phyloP scores from a whole-genome alignment of 1,140 invertebrate genomes.

The Temnothorax curvispinosus region DNA sequence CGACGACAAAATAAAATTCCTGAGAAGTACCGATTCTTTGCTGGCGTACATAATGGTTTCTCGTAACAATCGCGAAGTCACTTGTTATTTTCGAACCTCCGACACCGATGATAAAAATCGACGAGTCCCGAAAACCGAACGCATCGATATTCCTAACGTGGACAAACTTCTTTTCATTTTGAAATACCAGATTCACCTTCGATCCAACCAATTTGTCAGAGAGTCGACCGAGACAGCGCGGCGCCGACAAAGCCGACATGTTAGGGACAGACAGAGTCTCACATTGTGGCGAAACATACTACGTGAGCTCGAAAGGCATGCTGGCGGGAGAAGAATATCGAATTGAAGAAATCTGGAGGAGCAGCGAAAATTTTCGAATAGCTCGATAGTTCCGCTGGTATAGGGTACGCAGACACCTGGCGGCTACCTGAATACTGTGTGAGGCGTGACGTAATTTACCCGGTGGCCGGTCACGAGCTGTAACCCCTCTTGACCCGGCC shows the following conservation, averaged over 20 bases:
- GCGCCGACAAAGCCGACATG: slow-evolving; percentile 69
- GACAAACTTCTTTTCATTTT: slow-evolving; percentile 70
- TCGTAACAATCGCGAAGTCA: background rate
- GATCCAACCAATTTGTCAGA: slow-evolving; percentile 75
- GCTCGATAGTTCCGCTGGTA: slow-evolving; percentile 54
- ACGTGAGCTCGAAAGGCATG: slow-evolving; percentile 18
- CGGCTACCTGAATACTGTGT: slow-evolving; percentile 69
- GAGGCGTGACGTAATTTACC: slow-evolving; percentile 76
- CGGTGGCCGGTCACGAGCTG: background rate
- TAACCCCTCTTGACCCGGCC: slow-evolving; percentile 29
- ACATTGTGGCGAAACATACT: slow-evolving; percentile 61
- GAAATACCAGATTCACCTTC: slow-evolving; percentile 1
- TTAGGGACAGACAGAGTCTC: slow-evolving; percentile 53
- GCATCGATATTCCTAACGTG: slow-evolving; percentile 35
- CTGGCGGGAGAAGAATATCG: background rate
- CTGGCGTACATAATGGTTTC: background rate
- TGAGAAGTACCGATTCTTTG: background rate
- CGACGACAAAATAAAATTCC: slow-evolving; percentile 26
- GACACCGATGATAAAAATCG: background rate
- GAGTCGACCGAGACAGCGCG: slow-evolving; percentile 60
- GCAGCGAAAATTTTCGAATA: slow-evolving; percentile 59
- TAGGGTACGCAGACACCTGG: slow-evolving; percentile 73
- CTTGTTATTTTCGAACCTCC: background rate
- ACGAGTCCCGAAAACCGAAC: slow-evolving; percentile 1
- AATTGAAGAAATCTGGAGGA: slow-evolving; percentile 57